phyloP scores from a whole-genome alignment of 2,888 invertebrate species.

The Cynaeus angustus region DNA sequence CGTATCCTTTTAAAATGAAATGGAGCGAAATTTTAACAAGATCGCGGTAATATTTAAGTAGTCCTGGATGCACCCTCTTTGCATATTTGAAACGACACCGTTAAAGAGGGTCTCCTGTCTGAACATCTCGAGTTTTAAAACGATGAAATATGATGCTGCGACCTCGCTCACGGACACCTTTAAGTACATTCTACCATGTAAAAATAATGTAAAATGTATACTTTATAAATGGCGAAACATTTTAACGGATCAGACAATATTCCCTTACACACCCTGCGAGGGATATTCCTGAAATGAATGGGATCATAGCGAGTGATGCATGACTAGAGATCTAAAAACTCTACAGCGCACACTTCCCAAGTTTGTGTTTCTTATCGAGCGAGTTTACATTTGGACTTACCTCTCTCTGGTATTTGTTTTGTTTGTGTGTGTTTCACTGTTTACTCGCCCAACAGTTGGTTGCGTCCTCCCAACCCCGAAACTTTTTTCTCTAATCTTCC shows the following conservation, averaged over 20 bases:
- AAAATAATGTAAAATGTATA: slow-evolving; percentile 43
- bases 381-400: slow-evolving; percentile 57
- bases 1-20: slow-evolving; percentile 2
- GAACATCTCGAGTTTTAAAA: slow-evolving; percentile 33
- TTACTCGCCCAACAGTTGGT: slow-evolving; percentile 56
- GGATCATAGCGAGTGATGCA: slow-evolving; percentile 49
- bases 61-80: slow-evolving; percentile 35
- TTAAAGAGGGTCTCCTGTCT: slow-evolving; percentile 42
- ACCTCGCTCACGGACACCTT: slow-evolving; percentile 26
- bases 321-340: slow-evolving; percentile 51
- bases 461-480: slow-evolving; percentile 30
- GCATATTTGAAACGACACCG: slow-evolving; percentile 36
- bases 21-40: slow-evolving; percentile 29
- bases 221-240: slow-evolving; percentile 41
- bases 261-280: slow-evolving; percentile 37
- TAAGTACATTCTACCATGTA: slow-evolving; percentile 34
- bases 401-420: slow-evolving; percentile 56
- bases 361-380: slow-evolving; percentile 56
- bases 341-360: slow-evolving; percentile 49
- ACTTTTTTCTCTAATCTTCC: slow-evolving; percentile 5
- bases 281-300: slow-evolving; percentile 49
- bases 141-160: slow-evolving; percentile 36
- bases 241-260: slow-evolving; percentile 45
- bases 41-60: slow-evolving; percentile 39
- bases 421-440: slow-evolving; percentile 55